Conservation (phyloP, 1,140 invertebrate species). For the Agraylea sexmaculata region DNA sequence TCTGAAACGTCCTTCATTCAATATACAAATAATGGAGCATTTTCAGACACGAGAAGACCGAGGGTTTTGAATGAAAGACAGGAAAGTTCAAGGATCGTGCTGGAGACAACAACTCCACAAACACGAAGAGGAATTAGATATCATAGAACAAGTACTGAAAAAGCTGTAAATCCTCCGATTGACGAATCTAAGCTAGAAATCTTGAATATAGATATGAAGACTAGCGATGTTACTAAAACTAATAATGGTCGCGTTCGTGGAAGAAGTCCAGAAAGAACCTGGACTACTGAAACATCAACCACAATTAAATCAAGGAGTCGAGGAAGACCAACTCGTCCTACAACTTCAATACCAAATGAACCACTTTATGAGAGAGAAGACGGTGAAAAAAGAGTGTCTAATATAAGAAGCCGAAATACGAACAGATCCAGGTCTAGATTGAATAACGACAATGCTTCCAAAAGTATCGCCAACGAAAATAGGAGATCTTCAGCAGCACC, state of each 20-base stretch:
- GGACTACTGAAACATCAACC: slow-evolving; percentile 1
- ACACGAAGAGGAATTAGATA: slow-evolving; percentile 1
- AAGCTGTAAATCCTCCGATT: slow-evolving; percentile 1
- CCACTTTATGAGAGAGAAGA: slow-evolving; percentile 16
- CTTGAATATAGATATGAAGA: slow-evolving; percentile 20
- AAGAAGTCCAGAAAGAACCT: no score
- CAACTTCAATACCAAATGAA: slow-evolving; percentile 12
- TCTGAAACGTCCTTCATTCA: slow-evolving; percentile 13
- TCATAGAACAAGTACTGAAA: background rate
- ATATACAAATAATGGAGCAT: slow-evolving; percentile 15
- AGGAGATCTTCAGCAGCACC: slow-evolving; percentile 5
- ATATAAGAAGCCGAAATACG: slow-evolving; percentile 7
- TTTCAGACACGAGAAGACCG: slow-evolving; percentile 15
- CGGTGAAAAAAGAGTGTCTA: slow-evolving; percentile 9
- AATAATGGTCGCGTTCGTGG: no score
- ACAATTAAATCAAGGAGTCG: slow-evolving; percentile 7
- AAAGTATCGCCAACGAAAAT: slow-evolving; percentile 1
- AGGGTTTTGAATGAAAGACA: slow-evolving; percentile 16
- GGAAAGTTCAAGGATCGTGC: background rate
- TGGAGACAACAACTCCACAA: background rate
- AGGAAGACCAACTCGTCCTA: slow-evolving; percentile 6
- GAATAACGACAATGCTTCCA: slow-evolving; percentile 1
- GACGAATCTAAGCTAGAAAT: slow-evolving; percentile 21
- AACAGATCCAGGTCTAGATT: slow-evolving; percentile 4
- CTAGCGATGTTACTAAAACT: slow-evolving; percentile 7